These are phyloP conservation scores for Apomyelois bistriatella DNA, from an alignment of 2,888 invertebrate species.

Conservation along the genomic window DNA sequence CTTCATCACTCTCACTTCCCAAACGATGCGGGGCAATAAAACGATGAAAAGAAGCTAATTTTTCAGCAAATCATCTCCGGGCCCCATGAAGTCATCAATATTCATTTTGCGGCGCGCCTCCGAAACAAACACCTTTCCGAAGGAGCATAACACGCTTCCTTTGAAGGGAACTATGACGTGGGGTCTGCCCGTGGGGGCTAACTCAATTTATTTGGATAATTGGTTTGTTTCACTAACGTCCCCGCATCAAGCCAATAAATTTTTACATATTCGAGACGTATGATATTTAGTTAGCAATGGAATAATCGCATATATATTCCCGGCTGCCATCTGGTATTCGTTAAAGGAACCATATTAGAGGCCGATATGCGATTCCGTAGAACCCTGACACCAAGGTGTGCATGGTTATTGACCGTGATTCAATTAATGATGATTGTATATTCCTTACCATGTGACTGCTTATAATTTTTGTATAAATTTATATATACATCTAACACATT, in stretches of 20 bases:
- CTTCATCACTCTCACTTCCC: constrained; percentile 68
- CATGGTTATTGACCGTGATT: too few relatives aligned
- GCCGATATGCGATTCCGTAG: too few relatives aligned
- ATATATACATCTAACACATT: too few relatives aligned
- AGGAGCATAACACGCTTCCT: constrained; percentile 60
- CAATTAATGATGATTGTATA: too few relatives aligned
- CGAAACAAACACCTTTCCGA: constrained; percentile 75
- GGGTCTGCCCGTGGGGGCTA: constrained; percentile 43
- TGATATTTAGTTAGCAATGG: not conserved
- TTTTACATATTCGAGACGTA: constrained; percentile 24
- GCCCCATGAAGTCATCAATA: constrained; percentile 76
- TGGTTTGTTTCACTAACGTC: constrained; percentile 64
- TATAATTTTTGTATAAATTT: too few relatives aligned
- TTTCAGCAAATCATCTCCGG: constrained; percentile 78
- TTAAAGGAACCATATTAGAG: too few relatives aligned
- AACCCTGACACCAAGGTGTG: too few relatives aligned
- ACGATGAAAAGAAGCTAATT: constrained; percentile 78
- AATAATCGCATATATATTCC: not conserved
- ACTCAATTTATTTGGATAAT: constrained; percentile 75
- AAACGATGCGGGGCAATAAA: constrained; percentile 66
- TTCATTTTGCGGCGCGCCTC: constrained; percentile 75
- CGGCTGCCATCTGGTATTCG: too few relatives aligned
- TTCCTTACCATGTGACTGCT: too few relatives aligned
- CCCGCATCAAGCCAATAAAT: constrained; percentile 41
- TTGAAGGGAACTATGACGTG: constrained; percentile 63